phyloP scores from a whole-genome alignment of 2,888 invertebrate genomes.

The Luperina nickerlii region DNA sequence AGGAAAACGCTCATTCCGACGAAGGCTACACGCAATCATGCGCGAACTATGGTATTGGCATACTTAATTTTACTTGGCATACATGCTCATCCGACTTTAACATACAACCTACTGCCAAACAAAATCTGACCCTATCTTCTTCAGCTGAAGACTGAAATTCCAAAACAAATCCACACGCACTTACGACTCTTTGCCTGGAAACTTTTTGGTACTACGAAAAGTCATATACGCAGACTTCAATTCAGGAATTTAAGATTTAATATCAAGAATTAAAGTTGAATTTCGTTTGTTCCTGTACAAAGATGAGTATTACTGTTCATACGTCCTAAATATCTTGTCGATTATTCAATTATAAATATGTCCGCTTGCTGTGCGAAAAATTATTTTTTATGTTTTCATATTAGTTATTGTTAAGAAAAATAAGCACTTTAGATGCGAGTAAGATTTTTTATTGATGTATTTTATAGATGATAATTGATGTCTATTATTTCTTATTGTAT shows the following conservation, averaged over 20 bases:
- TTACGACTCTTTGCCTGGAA: slow-evolving; percentile 30
- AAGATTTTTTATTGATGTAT: slow-evolving; percentile 46
- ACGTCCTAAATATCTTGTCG: slow-evolving; percentile 62
- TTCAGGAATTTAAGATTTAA: slow-evolving; percentile 27
- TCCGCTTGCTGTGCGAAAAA: slow-evolving; percentile 55
- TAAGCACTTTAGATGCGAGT: slow-evolving; percentile 23
- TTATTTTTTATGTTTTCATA: slow-evolving; percentile 52
- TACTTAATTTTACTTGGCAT: slow-evolving; percentile 88
- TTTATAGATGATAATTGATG: slow-evolving; percentile 58
- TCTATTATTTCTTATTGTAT: slow-evolving; percentile 57
- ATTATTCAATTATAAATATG: slow-evolving; percentile 63
- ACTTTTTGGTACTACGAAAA: slow-evolving; percentile 30
- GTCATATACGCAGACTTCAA: slow-evolving; percentile 21
- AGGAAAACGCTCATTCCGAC: slow-evolving; percentile 85
- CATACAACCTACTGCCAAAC: slow-evolving; percentile 58
- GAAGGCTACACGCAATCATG: slow-evolving; percentile 88
- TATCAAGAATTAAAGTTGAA: slow-evolving; percentile 26
- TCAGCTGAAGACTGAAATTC: slow-evolving; percentile 29
- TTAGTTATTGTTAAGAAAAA: slow-evolving; percentile 47
- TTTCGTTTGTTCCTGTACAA: slow-evolving; percentile 29
- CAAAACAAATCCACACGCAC: slow-evolving; percentile 9
- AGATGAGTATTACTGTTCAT: slow-evolving; percentile 54
- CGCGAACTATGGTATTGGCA: slow-evolving; percentile 88
- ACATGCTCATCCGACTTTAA: slow-evolving; percentile 84
- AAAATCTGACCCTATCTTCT: slow-evolving; percentile 50